phyloP scores from a whole-genome alignment of 2,888 invertebrate species.

The Gasteruption jaculator region DNA sequence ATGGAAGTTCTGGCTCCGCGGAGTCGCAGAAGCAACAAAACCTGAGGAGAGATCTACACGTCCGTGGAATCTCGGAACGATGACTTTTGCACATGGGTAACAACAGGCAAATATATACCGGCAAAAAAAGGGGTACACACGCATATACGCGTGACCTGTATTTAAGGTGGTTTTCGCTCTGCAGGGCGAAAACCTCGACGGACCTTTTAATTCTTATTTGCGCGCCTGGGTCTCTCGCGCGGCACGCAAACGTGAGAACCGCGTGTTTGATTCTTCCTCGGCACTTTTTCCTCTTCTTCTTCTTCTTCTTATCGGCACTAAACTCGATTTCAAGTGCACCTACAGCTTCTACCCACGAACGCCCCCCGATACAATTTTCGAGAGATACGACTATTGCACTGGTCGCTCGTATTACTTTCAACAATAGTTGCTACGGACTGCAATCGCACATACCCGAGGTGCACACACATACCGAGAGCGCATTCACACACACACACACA shows the following conservation, averaged over 20 bases:
- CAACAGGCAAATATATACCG: slow-evolving; percentile 30
- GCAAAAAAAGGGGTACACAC: slow-evolving; percentile 24
- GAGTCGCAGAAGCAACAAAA: neutral
- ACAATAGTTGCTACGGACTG: too few species aligned
- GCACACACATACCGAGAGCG: too few species aligned
- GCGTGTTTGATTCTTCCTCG: slow-evolving; percentile 9
- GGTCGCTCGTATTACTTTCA: too few species aligned
- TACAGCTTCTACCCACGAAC: too few species aligned
- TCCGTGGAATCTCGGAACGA: slow-evolving; percentile 36
- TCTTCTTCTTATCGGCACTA: slow-evolving; percentile 19
- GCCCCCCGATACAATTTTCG: too few species aligned
- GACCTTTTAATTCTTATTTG: slow-evolving; percentile 30
- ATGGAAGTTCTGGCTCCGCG: neutral
- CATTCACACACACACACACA: too few species aligned
- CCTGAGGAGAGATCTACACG: slow-evolving; percentile 8
- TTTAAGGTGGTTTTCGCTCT: slow-evolving; percentile 42
- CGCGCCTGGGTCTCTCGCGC: slow-evolving; percentile 22
- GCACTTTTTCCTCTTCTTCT: slow-evolving; percentile 2
- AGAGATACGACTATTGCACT: too few species aligned
- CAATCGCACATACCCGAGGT: too few species aligned
- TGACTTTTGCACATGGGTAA: slow-evolving; percentile 34
- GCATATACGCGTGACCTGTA: slow-evolving; percentile 45
- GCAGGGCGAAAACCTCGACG: slow-evolving; percentile 22
- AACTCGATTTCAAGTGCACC: too few species aligned
- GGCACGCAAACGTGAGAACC: slow-evolving; percentile 44